phyloP scores from a whole-genome alignment of 2,797 vertebrate genomes.

The Propithecus perrieri region DNA sequence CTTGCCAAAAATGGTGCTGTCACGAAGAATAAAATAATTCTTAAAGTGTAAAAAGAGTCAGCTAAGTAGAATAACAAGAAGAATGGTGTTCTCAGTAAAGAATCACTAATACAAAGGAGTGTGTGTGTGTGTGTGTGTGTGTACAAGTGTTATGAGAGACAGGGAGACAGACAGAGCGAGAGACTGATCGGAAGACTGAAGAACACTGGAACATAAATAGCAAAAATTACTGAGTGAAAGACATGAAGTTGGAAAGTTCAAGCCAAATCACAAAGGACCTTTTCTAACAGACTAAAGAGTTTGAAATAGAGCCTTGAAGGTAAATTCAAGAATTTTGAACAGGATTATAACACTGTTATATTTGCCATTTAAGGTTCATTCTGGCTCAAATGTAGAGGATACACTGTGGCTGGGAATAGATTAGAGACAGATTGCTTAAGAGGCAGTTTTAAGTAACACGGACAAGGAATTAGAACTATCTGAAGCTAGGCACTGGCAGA shows the following conservation, averaged over 20 bases:
- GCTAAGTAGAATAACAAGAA: background rate
- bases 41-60: background rate
- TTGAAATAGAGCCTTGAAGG: background rate
- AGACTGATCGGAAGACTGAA: background rate
- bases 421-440: background rate
- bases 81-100: background rate
- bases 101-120: background rate
- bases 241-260: background rate
- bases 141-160: background rate
- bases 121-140: background rate
- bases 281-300: background rate
- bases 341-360: background rate
- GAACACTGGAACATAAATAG: background rate
- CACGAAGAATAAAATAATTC: background rate
- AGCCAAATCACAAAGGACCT: background rate
- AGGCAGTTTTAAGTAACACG: background rate
- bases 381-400: background rate
- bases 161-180: background rate
- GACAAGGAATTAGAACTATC: background rate
- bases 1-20: background rate
- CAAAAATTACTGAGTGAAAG: background rate
- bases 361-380: background rate
- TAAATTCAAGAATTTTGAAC: background rate
- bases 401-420: background rate
- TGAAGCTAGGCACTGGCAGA: background rate